Percentiles rank a stretch among this genome's conserved stretches.
Conservation (phyloP, 2,888 invertebrate species). For the Lochmaea crataegi region DNA sequence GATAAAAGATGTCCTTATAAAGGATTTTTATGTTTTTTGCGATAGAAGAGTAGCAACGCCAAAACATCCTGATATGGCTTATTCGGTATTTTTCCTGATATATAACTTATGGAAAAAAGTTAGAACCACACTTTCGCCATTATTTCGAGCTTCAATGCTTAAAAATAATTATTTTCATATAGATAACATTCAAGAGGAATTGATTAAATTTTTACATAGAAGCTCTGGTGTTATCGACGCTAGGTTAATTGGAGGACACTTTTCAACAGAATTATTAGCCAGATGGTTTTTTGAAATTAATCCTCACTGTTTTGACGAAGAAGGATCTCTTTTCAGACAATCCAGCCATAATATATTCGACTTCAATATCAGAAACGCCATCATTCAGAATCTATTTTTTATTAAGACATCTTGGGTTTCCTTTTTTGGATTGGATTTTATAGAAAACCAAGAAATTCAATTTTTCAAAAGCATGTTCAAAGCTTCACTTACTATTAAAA, state of each 20-base stretch:
- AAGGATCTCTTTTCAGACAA: slow-evolving; percentile 60
- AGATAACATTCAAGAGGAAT: slow-evolving; percentile 36
- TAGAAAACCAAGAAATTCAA: slow-evolving; percentile 48
- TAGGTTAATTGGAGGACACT: slow-evolving; percentile 60
- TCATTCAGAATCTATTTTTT: slow-evolving; percentile 52
- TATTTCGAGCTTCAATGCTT: slow-evolving; percentile 69
- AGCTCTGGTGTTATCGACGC: slow-evolving; percentile 48
- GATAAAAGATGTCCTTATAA: slow-evolving; percentile 65
- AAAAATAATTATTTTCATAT: slow-evolving; percentile 67
- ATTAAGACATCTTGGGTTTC: slow-evolving; percentile 50
- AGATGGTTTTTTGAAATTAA: slow-evolving; percentile 65
- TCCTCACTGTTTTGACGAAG: slow-evolving; percentile 59
- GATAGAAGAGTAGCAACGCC: slow-evolving; percentile 64
- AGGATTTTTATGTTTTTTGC: slow-evolving; percentile 66
- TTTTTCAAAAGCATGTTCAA: slow-evolving; percentile 56
- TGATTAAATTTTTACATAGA: slow-evolving; percentile 14
- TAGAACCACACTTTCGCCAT: slow-evolving; percentile 67
- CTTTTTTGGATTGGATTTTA: slow-evolving; percentile 51
- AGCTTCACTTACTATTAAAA: slow-evolving; percentile 52
- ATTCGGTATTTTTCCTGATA: slow-evolving; percentile 64
- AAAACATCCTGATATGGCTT: slow-evolving; percentile 62
- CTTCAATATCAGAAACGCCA: slow-evolving; percentile 52
- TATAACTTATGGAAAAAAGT: slow-evolving; percentile 68
- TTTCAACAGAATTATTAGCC: slow-evolving; percentile 65
- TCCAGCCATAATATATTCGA: slow-evolving; percentile 58